Percentiles rank a stretch among this genome's conserved stretches.
Conservation (phyloP, 2,797 vertebrate species). For the Gambusia yucatana region DNA sequence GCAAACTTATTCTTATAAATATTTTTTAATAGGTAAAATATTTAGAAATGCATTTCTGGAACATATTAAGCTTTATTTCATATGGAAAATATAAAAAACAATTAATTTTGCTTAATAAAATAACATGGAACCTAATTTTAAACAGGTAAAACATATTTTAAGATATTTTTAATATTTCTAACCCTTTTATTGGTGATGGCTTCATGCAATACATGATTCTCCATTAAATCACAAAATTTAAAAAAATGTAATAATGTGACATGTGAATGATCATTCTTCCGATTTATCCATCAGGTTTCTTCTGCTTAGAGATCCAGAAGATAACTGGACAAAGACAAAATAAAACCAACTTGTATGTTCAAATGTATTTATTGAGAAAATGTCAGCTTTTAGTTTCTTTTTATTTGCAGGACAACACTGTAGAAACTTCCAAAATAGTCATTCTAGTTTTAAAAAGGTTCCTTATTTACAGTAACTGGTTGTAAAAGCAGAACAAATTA, state of each 20-base stretch:
- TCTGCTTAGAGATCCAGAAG: neutral
- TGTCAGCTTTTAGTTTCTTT: conserved; percentile 49
- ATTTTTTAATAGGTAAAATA: neutral
- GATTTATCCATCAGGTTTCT: neutral
- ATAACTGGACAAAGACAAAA: neutral
- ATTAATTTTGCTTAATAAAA: neutral
- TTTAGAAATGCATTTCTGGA: neutral
- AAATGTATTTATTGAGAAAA: conserved; percentile 68
- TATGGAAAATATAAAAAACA: neutral
- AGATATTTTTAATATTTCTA: neutral
- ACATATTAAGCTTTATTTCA: neutral
- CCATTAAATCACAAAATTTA: neutral
- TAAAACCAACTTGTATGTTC: conserved; percentile 7
- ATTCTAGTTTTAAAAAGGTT: conserved; percentile 43
- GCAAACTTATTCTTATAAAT: too few species aligned
- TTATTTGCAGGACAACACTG: conserved; percentile 38
- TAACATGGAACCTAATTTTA: neutral
- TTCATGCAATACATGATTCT: neutral
- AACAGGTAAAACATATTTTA: neutral
- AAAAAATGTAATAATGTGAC: neutral
- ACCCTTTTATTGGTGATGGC: neutral
- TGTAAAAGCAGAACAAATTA: conserved; percentile 28
- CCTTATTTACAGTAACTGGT: conserved; percentile 23
- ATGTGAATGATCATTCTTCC: neutral
- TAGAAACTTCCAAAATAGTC: conserved; percentile 75